Percentiles rank a stretch among this genome's conserved stretches.
phyloP scores from a whole-genome alignment of 2,797 vertebrate genomes.

The Myoxocephalus aenaeus region DNA sequence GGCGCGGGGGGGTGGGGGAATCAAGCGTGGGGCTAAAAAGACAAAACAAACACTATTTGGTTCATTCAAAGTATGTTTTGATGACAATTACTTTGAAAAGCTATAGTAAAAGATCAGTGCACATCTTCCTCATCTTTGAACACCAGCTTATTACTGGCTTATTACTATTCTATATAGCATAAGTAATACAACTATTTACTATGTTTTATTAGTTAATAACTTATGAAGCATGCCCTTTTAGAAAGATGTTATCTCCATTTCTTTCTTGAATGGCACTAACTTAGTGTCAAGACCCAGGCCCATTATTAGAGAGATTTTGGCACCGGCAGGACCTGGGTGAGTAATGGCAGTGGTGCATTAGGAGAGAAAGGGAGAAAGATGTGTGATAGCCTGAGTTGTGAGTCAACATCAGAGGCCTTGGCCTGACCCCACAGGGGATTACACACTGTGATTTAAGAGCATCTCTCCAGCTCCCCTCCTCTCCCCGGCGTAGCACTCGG shows the following conservation, averaged over 20 bases:
- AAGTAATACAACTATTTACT: not conserved
- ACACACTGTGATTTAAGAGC: constrained; percentile 83
- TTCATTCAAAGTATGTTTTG: not conserved
- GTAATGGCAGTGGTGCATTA: constrained; percentile 78
- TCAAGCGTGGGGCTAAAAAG: too few species aligned
- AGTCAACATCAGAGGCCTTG: constrained; percentile 78
- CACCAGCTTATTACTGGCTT: not conserved
- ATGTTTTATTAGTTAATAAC: constrained; percentile 14
- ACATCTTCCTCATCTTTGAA: not conserved
- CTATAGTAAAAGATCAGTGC: not conserved
- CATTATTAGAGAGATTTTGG: constrained; percentile 57
- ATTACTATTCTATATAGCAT: not conserved
- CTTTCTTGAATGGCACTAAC: constrained; percentile 42
- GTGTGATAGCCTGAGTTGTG: constrained; percentile 66
- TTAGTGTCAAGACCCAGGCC: constrained; percentile 36
- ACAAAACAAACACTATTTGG: not conserved
- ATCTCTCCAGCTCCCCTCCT: constrained; percentile 68
- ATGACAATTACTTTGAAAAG: not conserved
- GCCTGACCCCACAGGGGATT: constrained; percentile 72
- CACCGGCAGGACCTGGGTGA: constrained; percentile 52
- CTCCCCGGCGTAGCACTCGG: constrained; percentile 48
- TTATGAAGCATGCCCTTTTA: not conserved
- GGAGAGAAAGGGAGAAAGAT: constrained; percentile 39
- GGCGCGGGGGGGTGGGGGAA: too few species aligned
- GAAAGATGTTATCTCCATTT: constrained; percentile 15